A percentile compares a stretch with the other conserved stretches of the same genome.
These are phyloP conservation scores for Hydraecia micacea DNA, from an alignment of 2,888 invertebrate genomes.

Conservation along the genomic window DNA sequence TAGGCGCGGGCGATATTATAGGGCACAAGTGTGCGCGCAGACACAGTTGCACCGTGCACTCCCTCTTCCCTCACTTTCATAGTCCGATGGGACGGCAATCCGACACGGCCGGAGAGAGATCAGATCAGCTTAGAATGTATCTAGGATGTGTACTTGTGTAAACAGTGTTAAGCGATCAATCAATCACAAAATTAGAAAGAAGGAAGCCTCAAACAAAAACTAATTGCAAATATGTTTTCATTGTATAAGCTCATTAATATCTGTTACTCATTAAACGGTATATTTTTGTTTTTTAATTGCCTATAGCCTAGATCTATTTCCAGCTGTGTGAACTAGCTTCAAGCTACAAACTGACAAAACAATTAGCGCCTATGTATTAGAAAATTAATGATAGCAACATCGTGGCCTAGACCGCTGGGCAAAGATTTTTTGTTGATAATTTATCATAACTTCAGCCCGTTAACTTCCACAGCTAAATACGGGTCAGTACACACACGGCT, in stretches of 20 bases:
- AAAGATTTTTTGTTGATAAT: slow-evolving; percentile 6
- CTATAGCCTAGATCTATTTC: slow-evolving; percentile 48
- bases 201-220: slow-evolving; percentile 18
- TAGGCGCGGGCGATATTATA: too few species aligned
- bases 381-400: slow-evolving; percentile 50
- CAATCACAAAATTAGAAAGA: slow-evolving; percentile 16
- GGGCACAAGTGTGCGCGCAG: too few species aligned
- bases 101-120: too few species aligned
- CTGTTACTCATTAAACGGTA: slow-evolving; percentile 44
- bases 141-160: neutral
- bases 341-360: slow-evolving; percentile 55
- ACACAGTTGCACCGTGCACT: too few species aligned
- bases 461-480: slow-evolving; percentile 2
- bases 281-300: slow-evolving; percentile 30
- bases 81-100: too few species aligned
- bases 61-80: too few species aligned
- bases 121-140: neutral
- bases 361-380: slow-evolving; percentile 37
- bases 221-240: slow-evolving; percentile 24
- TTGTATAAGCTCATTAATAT: slow-evolving; percentile 17
- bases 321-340: slow-evolving; percentile 39
- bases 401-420: neutral
- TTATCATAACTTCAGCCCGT: slow-evolving; percentile 16
- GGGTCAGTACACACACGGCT: neutral
- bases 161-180: slow-evolving; percentile 26